Conservation (phyloP, 2,888 invertebrate genomes). For the Microdon myrmicae region DNA sequence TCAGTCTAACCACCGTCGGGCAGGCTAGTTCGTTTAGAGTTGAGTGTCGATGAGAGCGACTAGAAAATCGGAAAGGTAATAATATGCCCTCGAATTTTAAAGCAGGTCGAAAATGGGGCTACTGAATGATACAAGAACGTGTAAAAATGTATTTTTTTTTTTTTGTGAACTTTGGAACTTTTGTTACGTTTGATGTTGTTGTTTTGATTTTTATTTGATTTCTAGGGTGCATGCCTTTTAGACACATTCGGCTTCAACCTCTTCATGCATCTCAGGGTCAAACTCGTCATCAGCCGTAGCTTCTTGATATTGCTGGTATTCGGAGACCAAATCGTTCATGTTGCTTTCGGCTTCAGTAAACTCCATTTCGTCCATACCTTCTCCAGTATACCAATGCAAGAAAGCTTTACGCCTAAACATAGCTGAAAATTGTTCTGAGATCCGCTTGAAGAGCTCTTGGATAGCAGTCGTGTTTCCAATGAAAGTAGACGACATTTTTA, state of each 20-base stretch:
- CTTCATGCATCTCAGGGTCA: conserved; percentile 81
- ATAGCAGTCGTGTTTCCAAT: conserved; percentile 82
- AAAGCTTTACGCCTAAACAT: conserved; percentile 84
- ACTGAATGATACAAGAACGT: too few relatives aligned
- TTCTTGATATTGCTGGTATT: conserved; percentile 95
- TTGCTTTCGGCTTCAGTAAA: conserved; percentile 96
- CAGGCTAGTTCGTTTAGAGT: neutral
- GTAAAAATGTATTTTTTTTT: too few relatives aligned
- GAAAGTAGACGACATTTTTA: conserved; percentile 84
- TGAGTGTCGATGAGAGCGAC: conserved; percentile 17
- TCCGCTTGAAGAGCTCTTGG: conserved; percentile 79
- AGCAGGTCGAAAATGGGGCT: too few relatives aligned
- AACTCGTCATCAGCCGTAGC: conserved; percentile 89
- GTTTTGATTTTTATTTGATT: too few relatives aligned
- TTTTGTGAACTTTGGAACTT: conserved; percentile 47
- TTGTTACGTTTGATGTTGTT: conserved; percentile 41
- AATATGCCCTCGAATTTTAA: too few relatives aligned
- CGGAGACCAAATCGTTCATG: conserved; percentile 90
- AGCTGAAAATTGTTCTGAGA: conserved; percentile 79
- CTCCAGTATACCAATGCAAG: conserved; percentile 88
- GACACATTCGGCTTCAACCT: conserved; percentile 69
- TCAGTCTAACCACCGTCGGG: conserved; percentile 10
- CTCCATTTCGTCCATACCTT: conserved; percentile 98
- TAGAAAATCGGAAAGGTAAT: neutral
- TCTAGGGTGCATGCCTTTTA: conserved; percentile 59